phyloP scores from a whole-genome alignment of 2,888 invertebrate genomes.

The Drosophila vallismaia region DNA sequence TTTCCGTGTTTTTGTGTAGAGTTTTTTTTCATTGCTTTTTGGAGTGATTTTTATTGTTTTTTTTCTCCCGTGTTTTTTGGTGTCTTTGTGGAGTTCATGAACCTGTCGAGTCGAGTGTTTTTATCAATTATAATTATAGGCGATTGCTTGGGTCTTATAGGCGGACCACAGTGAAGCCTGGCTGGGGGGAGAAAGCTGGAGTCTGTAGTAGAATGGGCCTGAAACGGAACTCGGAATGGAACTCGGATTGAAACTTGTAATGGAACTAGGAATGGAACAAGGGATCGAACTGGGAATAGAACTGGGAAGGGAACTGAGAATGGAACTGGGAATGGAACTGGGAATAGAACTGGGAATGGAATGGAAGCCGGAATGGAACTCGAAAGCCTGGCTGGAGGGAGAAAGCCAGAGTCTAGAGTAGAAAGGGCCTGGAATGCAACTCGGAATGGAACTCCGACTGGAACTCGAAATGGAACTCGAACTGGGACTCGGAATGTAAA shows the following conservation, averaged over 20 bases:
- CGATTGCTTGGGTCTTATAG: conserved; percentile 8
- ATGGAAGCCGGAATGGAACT: no score
- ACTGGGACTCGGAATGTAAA: no score
- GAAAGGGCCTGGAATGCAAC: no score
- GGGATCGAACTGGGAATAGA: no score
- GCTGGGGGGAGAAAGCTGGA: not conserved
- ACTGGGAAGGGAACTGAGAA: no score
- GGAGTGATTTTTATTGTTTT: not conserved
- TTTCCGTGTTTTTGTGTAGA: not conserved
- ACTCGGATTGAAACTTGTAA: not conserved
- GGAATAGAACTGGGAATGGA: no score
- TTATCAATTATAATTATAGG: conserved; percentile 51
- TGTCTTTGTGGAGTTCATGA: conserved; percentile 49
- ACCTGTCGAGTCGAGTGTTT: conserved; percentile 52
- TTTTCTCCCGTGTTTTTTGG: not conserved
- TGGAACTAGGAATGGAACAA: no score
- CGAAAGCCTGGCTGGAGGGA: no score
- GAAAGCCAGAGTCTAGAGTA: conserved; percentile 7
- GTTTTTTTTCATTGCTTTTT: not conserved
- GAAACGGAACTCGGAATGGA: no score
- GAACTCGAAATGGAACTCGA: no score
- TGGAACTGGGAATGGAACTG: no score
- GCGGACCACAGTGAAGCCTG: not conserved
- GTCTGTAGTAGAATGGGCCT: not conserved
- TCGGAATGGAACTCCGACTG: no score